Conservation (phyloP, 35 echinoderm and acorn worm genomes). For the Strongylocentrotus purpuratus region DNA sequence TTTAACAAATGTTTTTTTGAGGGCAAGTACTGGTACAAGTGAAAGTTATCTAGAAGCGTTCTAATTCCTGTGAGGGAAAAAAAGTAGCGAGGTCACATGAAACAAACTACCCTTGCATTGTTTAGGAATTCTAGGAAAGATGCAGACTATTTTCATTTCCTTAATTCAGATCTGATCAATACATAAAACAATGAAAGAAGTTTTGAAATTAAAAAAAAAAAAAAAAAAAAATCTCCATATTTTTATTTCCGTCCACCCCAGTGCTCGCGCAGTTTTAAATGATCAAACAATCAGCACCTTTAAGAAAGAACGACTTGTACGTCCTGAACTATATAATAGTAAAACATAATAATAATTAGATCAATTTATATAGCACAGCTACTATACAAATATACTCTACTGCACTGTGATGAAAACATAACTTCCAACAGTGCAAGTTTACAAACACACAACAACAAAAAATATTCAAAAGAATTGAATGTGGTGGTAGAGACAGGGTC, state of each 20-base stretch:
- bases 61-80: neutral
- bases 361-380: slow-evolving; percentile 20
- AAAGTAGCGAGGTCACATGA: too few relatives aligned
- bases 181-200: too few relatives aligned
- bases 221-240: too few relatives aligned
- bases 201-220: too few relatives aligned
- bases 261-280: too few relatives aligned
- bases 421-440: neutral
- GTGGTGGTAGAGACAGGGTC: neutral
- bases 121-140: too few relatives aligned
- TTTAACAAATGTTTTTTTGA: neutral
- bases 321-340: neutral
- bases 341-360: neutral
- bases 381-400: neutral
- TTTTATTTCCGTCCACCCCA: too few relatives aligned
- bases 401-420: neutral
- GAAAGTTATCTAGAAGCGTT: neutral
- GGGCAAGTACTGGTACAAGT: neutral
- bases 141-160: too few relatives aligned
- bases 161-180: too few relatives aligned
- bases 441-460: neutral
- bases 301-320: neutral
- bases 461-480: neutral
- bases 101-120: too few relatives aligned
- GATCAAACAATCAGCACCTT: too few relatives aligned